phyloP scores from a whole-genome alignment of 2,888 invertebrate genomes.

The Coenonympha glycerion region DNA sequence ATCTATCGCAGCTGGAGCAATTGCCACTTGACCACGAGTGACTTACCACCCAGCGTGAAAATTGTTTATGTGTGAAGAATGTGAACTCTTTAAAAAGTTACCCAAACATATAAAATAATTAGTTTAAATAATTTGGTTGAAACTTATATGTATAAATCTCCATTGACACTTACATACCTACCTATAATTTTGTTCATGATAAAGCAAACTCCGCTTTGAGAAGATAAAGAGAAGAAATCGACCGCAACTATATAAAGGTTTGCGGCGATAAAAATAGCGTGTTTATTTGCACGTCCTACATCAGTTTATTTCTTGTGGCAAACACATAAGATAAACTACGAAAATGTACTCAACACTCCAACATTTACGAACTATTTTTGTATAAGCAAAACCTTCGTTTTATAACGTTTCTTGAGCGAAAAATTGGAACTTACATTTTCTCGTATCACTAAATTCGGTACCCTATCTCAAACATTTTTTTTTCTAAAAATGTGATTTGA shows the following conservation, averaged over 20 bases:
- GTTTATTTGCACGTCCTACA: conserved; percentile 76
- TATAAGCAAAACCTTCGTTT: conserved; percentile 29
- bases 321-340: conserved; percentile 43
- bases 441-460: conserved; percentile 69
- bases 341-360: conserved; percentile 44
- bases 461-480: conserved; percentile 59
- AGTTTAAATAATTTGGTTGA: too few species aligned
- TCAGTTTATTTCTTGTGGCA: conserved; percentile 52
- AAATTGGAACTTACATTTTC: conserved; percentile 59
- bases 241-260: conserved; percentile 76
- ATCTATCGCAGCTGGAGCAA: too few species aligned
- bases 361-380: conserved; percentile 50
- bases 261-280: conserved; percentile 73
- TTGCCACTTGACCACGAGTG: too few species aligned
- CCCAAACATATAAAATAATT: too few species aligned
- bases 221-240: conserved; percentile 74
- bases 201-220: conserved; percentile 71
- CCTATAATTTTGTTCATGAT: conserved; percentile 68
- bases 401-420: conserved; percentile 40
- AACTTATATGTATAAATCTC: conserved; percentile 35
- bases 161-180: conserved; percentile 55
- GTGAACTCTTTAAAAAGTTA: too few species aligned
- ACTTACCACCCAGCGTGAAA: too few species aligned
- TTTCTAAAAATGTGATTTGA: conserved; percentile 60
- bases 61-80: too few species aligned